These are phyloP conservation scores for Cylloceria caligata DNA, from an alignment of 2,888 invertebrate species.

Conservation along the genomic window DNA sequence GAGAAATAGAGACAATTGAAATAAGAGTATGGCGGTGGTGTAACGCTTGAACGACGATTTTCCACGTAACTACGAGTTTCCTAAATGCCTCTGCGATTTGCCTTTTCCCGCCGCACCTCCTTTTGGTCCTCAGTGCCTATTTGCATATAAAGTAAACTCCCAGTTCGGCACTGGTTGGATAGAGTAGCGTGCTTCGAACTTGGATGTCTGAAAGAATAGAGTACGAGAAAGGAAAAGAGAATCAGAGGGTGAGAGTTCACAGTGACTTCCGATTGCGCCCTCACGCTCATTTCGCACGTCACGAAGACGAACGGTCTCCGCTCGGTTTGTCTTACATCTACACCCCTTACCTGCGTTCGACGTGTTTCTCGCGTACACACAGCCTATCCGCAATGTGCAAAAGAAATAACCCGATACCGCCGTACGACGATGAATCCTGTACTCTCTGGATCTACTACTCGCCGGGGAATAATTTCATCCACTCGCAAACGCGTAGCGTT, in stretches of 20 bases:
- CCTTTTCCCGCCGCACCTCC: constrained; percentile 73
- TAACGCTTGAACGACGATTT: constrained; percentile 47
- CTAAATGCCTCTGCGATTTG: constrained; percentile 64
- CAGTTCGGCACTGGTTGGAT: constrained; percentile 67
- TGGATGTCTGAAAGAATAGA: constrained; percentile 60
- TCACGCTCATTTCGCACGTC: constrained; percentile 82
- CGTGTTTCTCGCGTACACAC: constrained; percentile 51
- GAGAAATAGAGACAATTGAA: constrained; percentile 22
- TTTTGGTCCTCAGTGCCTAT: constrained; percentile 77
- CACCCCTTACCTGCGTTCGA: constrained; percentile 58
- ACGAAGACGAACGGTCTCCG: constrained; percentile 80
- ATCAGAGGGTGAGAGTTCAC: constrained; percentile 57
- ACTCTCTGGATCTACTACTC: constrained; percentile 76
- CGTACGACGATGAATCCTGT: constrained; percentile 64
- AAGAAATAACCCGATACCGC: constrained; percentile 75
- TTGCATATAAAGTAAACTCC: constrained; percentile 84
- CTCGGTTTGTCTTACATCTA: constrained; percentile 67
- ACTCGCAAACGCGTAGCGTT: constrained; percentile 67
- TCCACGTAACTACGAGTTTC: constrained; percentile 30
- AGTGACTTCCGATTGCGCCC: constrained; percentile 79
- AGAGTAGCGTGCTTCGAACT: constrained; percentile 78
- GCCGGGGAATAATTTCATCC: constrained; percentile 82
- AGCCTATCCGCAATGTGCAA: constrained; percentile 60
- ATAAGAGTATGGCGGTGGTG: background rate
- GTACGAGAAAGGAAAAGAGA: constrained; percentile 37